Evolutionary conservation across 2,113 vertebrate genomes (phyloP).

Genomic region (Chaetorhynchus papuensis): DNA sequence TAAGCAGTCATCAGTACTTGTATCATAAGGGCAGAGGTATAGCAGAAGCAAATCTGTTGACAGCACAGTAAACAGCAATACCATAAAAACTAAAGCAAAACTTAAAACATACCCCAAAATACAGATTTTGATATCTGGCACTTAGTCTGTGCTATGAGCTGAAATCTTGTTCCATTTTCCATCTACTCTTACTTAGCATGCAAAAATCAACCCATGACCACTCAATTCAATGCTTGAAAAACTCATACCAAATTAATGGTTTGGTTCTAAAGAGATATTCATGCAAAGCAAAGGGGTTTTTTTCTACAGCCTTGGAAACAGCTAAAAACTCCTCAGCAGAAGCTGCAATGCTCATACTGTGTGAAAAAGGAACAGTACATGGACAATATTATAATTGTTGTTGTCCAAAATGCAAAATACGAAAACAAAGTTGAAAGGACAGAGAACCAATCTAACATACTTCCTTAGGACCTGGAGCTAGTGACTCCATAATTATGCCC

Average conservation of each 20-base stretch:
- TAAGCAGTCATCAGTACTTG: background rate
- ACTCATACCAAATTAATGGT: background rate
- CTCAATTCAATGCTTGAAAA: background rate
- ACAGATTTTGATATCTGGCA: background rate
- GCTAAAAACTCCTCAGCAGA: background rate
- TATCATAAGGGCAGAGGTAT: background rate
- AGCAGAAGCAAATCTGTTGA: slow-evolving; percentile 13
- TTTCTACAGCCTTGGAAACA: background rate
- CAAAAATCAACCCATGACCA: background rate
- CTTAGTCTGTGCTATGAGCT: background rate
- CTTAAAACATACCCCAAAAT: background rate
- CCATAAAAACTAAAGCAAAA: background rate
- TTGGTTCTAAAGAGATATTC: background rate
- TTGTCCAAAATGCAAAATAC: background rate
- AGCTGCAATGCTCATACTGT: background rate
- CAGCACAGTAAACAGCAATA: background rate
- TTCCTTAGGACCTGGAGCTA: background rate
- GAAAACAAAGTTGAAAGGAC: background rate
- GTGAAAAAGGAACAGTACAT: background rate
- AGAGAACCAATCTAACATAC: background rate
- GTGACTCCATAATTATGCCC: background rate
- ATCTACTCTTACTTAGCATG: background rate
- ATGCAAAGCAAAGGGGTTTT: background rate
- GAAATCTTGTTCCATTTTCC: background rate
- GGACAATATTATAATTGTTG: background rate